Conservation (phyloP, 1,140 invertebrate species). For the Lepidurus packardi region DNA sequence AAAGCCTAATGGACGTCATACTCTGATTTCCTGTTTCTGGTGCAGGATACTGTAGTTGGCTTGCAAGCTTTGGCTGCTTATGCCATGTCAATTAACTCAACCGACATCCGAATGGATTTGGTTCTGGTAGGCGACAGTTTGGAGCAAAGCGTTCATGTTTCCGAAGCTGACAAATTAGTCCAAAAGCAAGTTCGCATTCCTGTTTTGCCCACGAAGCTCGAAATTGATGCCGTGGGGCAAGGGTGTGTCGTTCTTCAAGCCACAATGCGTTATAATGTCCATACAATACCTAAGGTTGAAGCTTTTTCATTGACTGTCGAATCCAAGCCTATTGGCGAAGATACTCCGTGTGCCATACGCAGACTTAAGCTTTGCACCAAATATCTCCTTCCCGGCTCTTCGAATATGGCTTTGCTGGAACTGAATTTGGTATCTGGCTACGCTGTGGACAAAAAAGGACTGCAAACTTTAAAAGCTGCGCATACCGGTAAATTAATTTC, state of each 20-base stretch:
- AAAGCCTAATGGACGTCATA: too few species aligned
- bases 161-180: slow-evolving; percentile 48
- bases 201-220: slow-evolving; percentile 47
- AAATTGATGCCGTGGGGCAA: slow-evolving; percentile 50
- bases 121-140: slow-evolving; percentile 42
- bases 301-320: slow-evolving; percentile 46
- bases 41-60: slow-evolving; percentile 60
- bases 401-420: slow-evolving; percentile 61
- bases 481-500: slow-evolving; percentile 9
- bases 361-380: slow-evolving; percentile 44
- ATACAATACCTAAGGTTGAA: slow-evolving; percentile 44
- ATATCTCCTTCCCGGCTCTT: slow-evolving; percentile 47
- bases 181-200: slow-evolving; percentile 45
- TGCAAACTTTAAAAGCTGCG: slow-evolving; percentile 42
- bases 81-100: slow-evolving; percentile 45
- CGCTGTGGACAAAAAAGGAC: slow-evolving; percentile 49
- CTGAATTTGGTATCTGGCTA: slow-evolving; percentile 60
- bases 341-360: slow-evolving; percentile 45
- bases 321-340: slow-evolving; percentile 40
- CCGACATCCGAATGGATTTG: slow-evolving; percentile 45
- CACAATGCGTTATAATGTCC: slow-evolving; percentile 51
- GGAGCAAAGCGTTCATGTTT: slow-evolving; percentile 43
- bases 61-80: slow-evolving; percentile 59
- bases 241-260: slow-evolving; percentile 57
- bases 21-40: slow-evolving; percentile 32